A percentile compares a stretch with the other conserved stretches of the same genome.
Evolutionary conservation across 2,797 vertebrate genomes (phyloP).

Genomic region (Taenioides sp.): DNA sequence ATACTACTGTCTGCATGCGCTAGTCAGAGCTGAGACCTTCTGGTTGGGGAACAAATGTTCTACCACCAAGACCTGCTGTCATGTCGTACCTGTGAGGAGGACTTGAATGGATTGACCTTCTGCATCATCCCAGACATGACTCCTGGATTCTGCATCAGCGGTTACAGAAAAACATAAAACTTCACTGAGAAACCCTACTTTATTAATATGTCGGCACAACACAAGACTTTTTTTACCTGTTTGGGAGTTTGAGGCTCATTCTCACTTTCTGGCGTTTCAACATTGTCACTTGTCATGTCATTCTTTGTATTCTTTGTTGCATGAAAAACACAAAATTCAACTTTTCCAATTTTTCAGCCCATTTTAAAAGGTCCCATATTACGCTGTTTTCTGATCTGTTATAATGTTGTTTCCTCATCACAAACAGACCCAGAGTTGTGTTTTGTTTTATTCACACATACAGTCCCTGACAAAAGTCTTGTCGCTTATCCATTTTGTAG

Average conservation of each 20-base stretch:
- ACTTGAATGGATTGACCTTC: conserved; percentile 66
- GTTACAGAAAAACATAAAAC: not conserved
- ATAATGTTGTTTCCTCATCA: too few species aligned
- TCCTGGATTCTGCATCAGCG: not conserved
- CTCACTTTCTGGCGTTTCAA: not conserved
- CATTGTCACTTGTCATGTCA: not conserved
- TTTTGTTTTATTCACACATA: too few species aligned
- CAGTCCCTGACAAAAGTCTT: too few species aligned
- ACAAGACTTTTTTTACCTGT: not conserved
- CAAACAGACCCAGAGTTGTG: too few species aligned
- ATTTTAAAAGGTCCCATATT: too few species aligned
- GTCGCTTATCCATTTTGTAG: too few species aligned
- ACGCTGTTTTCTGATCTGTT: too few species aligned
- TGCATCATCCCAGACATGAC: conserved; percentile 55
- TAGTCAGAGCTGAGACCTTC: too few species aligned
- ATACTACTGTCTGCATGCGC: too few species aligned
- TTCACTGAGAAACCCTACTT: not conserved
- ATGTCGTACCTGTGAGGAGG: conserved; percentile 45
- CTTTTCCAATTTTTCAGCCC: too few species aligned
- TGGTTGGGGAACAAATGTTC: too few species aligned
- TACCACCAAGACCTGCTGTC: too few species aligned
- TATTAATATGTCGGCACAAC: not conserved
- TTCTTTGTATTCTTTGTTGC: not conserved
- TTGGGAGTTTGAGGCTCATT: not conserved
- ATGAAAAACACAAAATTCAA: not conserved